Percentiles rank a stretch among this genome's conserved stretches.
Evolutionary conservation across 2,113 vertebrate genomes (phyloP).

Genomic region (Cnemophilus loriae): DNA sequence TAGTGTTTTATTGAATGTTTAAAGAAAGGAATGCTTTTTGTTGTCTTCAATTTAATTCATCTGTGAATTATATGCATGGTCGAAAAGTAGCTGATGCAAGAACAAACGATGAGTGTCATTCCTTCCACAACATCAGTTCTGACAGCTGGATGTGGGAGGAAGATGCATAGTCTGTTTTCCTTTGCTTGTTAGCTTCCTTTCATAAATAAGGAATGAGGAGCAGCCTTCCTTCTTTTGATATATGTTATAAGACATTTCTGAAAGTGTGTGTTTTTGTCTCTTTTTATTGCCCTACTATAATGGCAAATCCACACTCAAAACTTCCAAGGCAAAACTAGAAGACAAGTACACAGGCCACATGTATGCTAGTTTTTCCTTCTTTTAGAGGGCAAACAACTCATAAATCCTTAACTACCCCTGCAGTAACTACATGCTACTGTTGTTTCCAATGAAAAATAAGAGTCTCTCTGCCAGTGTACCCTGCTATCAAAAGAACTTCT

Average conservation of each 20-base stretch:
- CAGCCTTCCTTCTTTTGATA: background rate
- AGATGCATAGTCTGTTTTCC: background rate
- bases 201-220: slow-evolving; percentile 30
- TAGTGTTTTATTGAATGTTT: background rate
- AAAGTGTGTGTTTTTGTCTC: background rate
- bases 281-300: background rate
- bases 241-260: background rate
- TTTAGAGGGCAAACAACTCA: background rate
- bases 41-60: background rate
- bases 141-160: background rate
- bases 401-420: background rate
- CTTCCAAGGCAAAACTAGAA: background rate
- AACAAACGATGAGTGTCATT: background rate
- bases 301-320: background rate
- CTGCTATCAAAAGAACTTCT: background rate
- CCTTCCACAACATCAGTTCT: background rate
- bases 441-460: background rate
- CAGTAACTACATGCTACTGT: background rate
- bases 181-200: background rate
- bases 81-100: background rate
- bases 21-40: background rate
- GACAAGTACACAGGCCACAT: background rate
- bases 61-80: background rate
- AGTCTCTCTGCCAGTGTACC: background rate
- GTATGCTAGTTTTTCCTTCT: background rate